A percentile compares a stretch with the other conserved stretches of the same genome.
These are phyloP conservation scores for Eunapius fragilis DNA, from an alignment of 37 sponge, comb jelly and placozoan species.

Conservation along the genomic window DNA sequence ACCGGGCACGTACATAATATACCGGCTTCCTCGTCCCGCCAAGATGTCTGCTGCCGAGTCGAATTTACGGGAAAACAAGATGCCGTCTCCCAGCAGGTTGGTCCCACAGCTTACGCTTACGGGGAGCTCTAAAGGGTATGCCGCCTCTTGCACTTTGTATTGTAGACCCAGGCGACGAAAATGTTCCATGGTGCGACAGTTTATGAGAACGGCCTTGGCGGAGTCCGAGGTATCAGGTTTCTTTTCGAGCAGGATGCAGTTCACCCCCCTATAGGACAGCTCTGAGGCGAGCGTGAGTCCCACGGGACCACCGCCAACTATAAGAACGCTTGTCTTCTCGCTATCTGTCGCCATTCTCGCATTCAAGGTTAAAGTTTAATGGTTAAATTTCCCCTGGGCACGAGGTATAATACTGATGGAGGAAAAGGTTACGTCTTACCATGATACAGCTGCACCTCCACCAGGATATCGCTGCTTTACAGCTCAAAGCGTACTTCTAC, in stretches of 20 bases:
- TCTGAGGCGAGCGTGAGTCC: conserved; percentile 69
- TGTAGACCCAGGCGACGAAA: conserved; percentile 66
- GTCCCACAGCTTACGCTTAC: neutral
- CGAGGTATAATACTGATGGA: too few species aligned
- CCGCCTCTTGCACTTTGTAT: conserved; percentile 19
- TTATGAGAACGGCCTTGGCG: conserved; percentile 57
- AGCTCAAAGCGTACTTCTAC: conserved; percentile 23
- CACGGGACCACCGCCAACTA: conserved; percentile 74
- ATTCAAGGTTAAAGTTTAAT: too few species aligned
- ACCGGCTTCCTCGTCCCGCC: conserved; percentile 18
- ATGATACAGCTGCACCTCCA: too few species aligned
- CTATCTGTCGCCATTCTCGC: too few species aligned
- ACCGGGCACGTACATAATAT: conserved; percentile 36
- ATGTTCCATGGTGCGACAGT: conserved; percentile 72
- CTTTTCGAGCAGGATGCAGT: conserved; percentile 67
- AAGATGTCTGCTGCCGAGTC: conserved; percentile 63
- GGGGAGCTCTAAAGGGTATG: conserved; percentile 54
- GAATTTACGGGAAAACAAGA: conserved; percentile 17
- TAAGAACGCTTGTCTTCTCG: conserved; percentile 17
- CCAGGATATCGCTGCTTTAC: conserved; percentile 2
- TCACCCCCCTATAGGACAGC: conserved; percentile 62
- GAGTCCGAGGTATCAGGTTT: conserved; percentile 33
- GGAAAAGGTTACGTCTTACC: too few species aligned
- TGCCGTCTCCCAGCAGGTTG: neutral
- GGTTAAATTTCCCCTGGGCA: too few species aligned